Evolutionary conservation across 2,888 invertebrate genomes (phyloP).

Genomic region (Chromoteleia sp.): DNA sequence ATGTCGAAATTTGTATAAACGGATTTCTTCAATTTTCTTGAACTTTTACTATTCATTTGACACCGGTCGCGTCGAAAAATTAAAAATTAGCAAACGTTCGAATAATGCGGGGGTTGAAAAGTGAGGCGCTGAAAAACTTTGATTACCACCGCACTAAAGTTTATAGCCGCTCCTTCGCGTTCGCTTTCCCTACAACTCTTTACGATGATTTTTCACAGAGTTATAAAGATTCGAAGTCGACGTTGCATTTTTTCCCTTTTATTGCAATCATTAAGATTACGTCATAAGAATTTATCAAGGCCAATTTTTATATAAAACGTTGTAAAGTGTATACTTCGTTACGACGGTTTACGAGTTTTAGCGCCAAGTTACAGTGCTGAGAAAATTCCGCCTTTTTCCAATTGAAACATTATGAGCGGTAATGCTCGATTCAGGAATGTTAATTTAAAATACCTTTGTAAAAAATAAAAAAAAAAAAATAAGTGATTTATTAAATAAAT

Average conservation of each 20-base stretch:
- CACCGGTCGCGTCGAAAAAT: constrained; percentile 18
- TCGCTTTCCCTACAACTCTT: constrained; percentile 52
- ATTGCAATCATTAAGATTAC: constrained; percentile 62
- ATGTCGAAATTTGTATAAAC: neutral
- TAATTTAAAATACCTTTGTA: constrained; percentile 10
- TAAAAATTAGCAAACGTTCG: constrained; percentile 42
- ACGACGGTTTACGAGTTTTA: constrained; percentile 33
- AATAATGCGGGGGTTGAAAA: constrained; percentile 41
- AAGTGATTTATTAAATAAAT: neutral
- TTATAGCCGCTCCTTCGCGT: constrained; percentile 50
- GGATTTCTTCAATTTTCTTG: too few species aligned
- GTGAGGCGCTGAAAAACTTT: constrained; percentile 50
- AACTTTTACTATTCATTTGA: too few species aligned
- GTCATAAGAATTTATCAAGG: constrained; percentile 60
- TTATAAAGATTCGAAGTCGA: constrained; percentile 65
- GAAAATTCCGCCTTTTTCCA: constrained; percentile 24
- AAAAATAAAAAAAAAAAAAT: neutral
- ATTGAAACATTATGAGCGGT: constrained; percentile 41
- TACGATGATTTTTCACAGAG: constrained; percentile 64
- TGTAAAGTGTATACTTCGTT: constrained; percentile 55
- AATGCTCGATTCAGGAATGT: constrained; percentile 6
- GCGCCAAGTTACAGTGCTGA: constrained; percentile 14
- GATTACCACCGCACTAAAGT: constrained; percentile 59
- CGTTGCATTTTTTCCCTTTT: constrained; percentile 56
- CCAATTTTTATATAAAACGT: constrained; percentile 58